Evolutionary conservation across 2,888 invertebrate genomes (phyloP).

Genomic region (Leptopilina myrica): DNA sequence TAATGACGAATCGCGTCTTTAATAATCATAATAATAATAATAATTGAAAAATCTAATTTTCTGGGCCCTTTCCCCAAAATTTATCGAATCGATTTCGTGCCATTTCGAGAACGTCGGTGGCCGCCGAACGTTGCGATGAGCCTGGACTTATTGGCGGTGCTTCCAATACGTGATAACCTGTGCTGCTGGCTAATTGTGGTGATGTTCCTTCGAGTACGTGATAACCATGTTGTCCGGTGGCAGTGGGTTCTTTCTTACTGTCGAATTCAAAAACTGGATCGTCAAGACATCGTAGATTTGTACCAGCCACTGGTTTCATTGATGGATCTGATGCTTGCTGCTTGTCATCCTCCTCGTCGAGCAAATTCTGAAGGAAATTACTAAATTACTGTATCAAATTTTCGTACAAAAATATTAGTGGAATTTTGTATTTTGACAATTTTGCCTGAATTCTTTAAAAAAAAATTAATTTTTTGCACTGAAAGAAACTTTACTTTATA

Average conservation of each 20-base stretch:
- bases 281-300: conserved; percentile 78
- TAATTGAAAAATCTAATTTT: conserved; percentile 63
- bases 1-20: no score
- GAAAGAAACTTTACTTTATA: no score
- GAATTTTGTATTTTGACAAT: no score
- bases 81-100: conserved; percentile 90
- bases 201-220: conserved; percentile 79
- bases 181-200: conserved; percentile 60
- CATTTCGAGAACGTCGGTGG: conserved; percentile 87
- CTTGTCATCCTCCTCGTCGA: conserved; percentile 30
- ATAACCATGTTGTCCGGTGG: conserved; percentile 77
- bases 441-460: no score
- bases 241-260: conserved; percentile 64
- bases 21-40: neutral
- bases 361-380: neutral
- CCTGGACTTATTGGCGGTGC: conserved; percentile 68
- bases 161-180: conserved; percentile 74
- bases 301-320: conserved; percentile 77
- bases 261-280: conserved; percentile 79
- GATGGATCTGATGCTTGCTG: conserved; percentile 55
- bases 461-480: no score
- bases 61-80: conserved; percentile 85
- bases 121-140: conserved; percentile 76
- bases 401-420: neutral
- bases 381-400: neutral